phyloP scores from a whole-genome alignment of 2,888 invertebrate species.

The Drosophila borealis region DNA sequence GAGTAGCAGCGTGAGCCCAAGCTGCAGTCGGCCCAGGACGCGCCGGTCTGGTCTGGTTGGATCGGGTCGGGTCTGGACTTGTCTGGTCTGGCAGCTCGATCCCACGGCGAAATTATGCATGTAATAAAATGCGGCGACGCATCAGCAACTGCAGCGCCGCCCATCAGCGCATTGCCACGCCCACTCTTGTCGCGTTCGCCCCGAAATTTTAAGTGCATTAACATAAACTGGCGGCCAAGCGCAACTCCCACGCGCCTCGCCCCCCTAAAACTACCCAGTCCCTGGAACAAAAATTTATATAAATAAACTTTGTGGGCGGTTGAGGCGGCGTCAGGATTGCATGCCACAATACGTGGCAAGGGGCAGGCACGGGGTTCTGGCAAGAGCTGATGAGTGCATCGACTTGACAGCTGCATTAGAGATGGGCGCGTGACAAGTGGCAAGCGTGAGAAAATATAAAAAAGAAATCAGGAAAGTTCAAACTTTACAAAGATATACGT shows the following conservation, averaged over 20 bases:
- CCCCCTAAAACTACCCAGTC: background rate
- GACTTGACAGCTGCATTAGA: constrained; percentile 66
- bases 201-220: constrained; percentile 82
- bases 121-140: constrained; percentile 82
- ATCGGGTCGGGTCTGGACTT: constrained; percentile 4
- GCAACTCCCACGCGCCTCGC: constrained; percentile 10
- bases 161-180: constrained; percentile 51
- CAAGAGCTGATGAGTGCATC: constrained; percentile 83
- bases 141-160: constrained; percentile 58
- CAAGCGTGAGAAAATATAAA: background rate
- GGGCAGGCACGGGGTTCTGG: background rate
- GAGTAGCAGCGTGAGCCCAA: constrained; percentile 58
- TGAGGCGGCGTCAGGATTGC: constrained; percentile 1
- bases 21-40: constrained; percentile 17
- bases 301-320: constrained; percentile 75
- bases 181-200: constrained; percentile 58
- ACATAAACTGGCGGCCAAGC: constrained; percentile 74
- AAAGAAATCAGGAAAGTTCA: background rate
- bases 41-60: background rate
- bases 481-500: background rate
- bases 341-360: background rate
- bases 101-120: constrained; percentile 83
- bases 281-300: constrained; percentile 62
- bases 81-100: constrained; percentile 28
- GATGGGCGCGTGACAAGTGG: constrained; percentile 29